Percentiles rank a stretch among this genome's conserved stretches.
These are phyloP conservation scores for Poecile atricapillus DNA, from an alignment of 2,113 vertebrate genomes.

Conservation along the genomic window DNA sequence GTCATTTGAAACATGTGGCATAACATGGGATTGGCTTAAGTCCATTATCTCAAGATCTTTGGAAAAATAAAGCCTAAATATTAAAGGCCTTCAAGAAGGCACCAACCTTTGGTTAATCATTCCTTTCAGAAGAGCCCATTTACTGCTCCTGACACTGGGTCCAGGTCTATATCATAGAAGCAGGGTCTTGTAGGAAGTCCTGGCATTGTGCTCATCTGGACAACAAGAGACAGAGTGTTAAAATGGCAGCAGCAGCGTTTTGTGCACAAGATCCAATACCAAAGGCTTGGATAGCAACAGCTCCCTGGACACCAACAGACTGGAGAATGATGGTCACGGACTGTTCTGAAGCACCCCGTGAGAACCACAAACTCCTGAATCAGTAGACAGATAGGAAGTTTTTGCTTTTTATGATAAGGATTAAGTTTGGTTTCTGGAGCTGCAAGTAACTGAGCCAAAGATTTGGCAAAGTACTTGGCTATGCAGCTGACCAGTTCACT, in stretches of 20 bases:
- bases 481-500: not conserved
- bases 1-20: slow-evolving; percentile 4
- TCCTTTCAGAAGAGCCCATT: slow-evolving; percentile 87
- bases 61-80: not conserved
- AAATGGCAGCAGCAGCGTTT: not conserved
- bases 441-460: not conserved
- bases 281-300: not conserved
- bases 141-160: slow-evolving; percentile 86
- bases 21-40: not conserved
- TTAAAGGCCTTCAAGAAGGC: not conserved
- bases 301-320: not conserved
- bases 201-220: slow-evolving; percentile 97
- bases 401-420: not conserved
- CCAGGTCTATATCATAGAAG: slow-evolving; percentile 97
- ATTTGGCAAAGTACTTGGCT: not conserved
- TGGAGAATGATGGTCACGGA: not conserved
- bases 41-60: not conserved
- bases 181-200: slow-evolving; percentile 96
- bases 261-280: not conserved
- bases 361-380: not conserved
- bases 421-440: not conserved
- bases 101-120: slow-evolving; percentile 49
- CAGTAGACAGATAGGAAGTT: rapidly evolving
- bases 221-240: not conserved
- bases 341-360: rapidly evolving